A percentile compares a stretch with the other conserved stretches of the same genome.
Conservation (phyloP, 37 sponge, comb jelly and placozoan species). For the Theonella swinhoei region DNA sequence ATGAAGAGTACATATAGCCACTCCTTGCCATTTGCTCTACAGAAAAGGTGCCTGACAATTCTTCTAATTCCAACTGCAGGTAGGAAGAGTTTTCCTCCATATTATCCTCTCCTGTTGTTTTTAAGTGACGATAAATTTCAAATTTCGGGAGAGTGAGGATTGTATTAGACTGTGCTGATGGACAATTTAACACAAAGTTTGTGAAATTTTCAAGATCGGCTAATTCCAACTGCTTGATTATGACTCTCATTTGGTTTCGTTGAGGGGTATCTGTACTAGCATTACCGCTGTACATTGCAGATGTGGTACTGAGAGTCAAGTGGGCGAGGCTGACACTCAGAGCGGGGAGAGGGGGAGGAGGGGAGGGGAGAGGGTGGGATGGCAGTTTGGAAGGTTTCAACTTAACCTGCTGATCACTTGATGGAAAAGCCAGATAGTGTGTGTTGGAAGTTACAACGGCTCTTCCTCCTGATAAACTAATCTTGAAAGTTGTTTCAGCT, state of each 20-base stretch:
- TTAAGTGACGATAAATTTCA: slow-evolving; percentile 1
- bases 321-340: neutral
- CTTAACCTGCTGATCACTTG: neutral
- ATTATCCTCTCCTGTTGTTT: neutral
- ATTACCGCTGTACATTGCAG: slow-evolving; percentile 75
- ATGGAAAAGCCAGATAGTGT: slow-evolving; percentile 23
- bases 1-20: slow-evolving; percentile 18
- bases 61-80: neutral
- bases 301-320: neutral
- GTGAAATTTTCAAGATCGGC: neutral
- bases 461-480: neutral
- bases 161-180: neutral
- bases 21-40: slow-evolving; percentile 10
- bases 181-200: too few relatives aligned
- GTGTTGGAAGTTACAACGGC: slow-evolving; percentile 16
- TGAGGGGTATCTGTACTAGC: slow-evolving; percentile 48
- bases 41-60: slow-evolving; percentile 3
- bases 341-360: slow-evolving; percentile 2
- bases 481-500: slow-evolving; percentile 48
- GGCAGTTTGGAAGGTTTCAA: neutral
- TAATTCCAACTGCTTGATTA: neutral
- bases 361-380: neutral
- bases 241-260: neutral
- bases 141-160: neutral
- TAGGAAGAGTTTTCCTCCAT: neutral